Percentiles rank a stretch among this genome's conserved stretches.
These are phyloP conservation scores for Eremobia ochroleuca DNA, from an alignment of 2,888 invertebrate genomes.

Conservation along the genomic window DNA sequence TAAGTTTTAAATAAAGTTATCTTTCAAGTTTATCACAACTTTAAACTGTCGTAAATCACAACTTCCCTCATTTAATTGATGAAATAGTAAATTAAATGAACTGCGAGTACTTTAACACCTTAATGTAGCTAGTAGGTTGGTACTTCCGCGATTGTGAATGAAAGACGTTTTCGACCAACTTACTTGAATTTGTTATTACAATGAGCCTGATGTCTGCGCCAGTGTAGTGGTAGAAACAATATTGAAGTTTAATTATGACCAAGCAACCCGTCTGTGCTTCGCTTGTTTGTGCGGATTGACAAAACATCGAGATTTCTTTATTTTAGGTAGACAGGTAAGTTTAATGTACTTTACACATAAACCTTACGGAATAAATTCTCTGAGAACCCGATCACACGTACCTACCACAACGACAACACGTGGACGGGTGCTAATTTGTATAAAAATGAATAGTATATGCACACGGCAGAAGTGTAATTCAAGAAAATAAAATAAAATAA, in stretches of 20 bases:
- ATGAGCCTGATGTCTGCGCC: not conserved
- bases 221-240: not conserved
- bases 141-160: conserved; percentile 19
- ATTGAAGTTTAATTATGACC: not conserved
- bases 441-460: not conserved
- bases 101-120: conserved; percentile 1
- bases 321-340: not conserved
- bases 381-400: too few relatives aligned
- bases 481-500: too few relatives aligned
- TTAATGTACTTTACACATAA: not conserved
- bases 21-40: conserved; percentile 41
- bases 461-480: too few relatives aligned
- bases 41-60: conserved; percentile 13
- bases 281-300: not conserved
- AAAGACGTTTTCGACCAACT: not conserved
- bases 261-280: not conserved
- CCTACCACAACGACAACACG: not conserved
- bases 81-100: conserved; percentile 24
- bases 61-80: conserved; percentile 38
- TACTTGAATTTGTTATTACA: not conserved
- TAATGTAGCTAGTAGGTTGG: not conserved
- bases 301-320: not conserved
- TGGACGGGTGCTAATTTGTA: not conserved
- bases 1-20: too few relatives aligned
- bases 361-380: not conserved